Percentiles rank a stretch among this genome's conserved stretches.
Evolutionary conservation across 2,113 vertebrate species (phyloP).

Genomic region (Caranx ignobilis): DNA sequence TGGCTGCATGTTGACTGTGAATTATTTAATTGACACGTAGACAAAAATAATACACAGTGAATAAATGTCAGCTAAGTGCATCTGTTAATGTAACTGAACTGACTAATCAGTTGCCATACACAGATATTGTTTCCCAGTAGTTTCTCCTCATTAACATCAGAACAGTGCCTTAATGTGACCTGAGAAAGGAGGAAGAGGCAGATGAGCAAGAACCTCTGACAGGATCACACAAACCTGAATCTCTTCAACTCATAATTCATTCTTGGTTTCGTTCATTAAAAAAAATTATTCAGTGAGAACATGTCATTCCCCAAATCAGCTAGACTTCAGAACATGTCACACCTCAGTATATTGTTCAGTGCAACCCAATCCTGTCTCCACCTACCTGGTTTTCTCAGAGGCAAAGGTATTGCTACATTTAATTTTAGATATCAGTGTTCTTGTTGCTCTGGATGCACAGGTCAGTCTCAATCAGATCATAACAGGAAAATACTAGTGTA

Average conservation of each 20-base stretch:
- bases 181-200: neutral
- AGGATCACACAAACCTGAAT: too few relatives aligned
- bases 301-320: neutral
- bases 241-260: neutral
- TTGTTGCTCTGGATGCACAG: too few relatives aligned
- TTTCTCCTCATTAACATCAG: conserved; percentile 10
- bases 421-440: neutral
- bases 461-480: too few relatives aligned
- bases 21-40: conserved; percentile 7
- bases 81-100: conserved; percentile 10
- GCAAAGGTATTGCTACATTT: too few relatives aligned
- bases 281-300: neutral
- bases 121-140: neutral
- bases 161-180: neutral
- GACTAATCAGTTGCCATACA: conserved; percentile 3
- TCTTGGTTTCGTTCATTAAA: neutral
- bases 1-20: neutral
- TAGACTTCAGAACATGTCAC: neutral
- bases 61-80: conserved; percentile 21
- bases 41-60: conserved; percentile 28
- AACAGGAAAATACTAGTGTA: neutral
- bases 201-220: too few relatives aligned
- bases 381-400: too few relatives aligned
- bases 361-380: neutral
- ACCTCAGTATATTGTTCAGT: neutral